Base-by-base conservation (phyloP, 1,140 invertebrate genomes). In the Pseudomyrmex pallidus region DNA sequence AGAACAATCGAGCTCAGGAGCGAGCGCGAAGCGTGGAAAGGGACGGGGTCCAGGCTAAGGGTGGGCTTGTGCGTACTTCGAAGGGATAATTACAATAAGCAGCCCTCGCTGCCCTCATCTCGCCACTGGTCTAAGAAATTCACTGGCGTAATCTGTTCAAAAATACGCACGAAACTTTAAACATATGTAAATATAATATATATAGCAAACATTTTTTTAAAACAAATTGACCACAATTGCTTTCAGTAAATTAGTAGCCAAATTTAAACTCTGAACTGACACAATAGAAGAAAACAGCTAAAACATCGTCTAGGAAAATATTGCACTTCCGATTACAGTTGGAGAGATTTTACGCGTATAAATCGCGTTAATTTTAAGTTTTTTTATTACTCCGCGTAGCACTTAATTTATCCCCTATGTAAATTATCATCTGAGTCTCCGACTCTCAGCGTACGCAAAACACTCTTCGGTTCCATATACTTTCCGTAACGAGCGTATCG, bases 11-110 rank as follows among this genome's bases (percentile, higher is more conserved):
- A 89, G 88, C 88, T 85, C 88, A 73, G 87, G 77, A 89, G 88
- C 88, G 87, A 88, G 85, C 87, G 82, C 87, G 67, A 78, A 86
- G 35, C 35, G 4, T 35, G 35, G 35, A 35, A 5, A 35, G 35
- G 35, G 35, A 72, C 67, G 62, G 85, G 73, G 74, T 22, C 56
- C 82, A 67, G 82, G 85, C 82, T 87, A 84, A 88, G 87, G 85
- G 87, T 87, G 85, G 87, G 66, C 48, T 35, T 70, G 59, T 83
- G 84, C 82, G 68, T 87, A 89, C 85, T 80, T 73, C 82, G 76
- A 87, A 87, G 87, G 88, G 87, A 89, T 89, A 89, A 89, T 89
- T 89, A 89, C 88, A 89, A 85, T 89, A 89, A 89, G 87, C 88
- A 89, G 83, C 88, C 82, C 73, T 86, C 64, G 85, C 85, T 84